Evolutionary conservation across 2,888 invertebrate genomes (phyloP).

Genomic region (Drosophila diplacantha): DNA sequence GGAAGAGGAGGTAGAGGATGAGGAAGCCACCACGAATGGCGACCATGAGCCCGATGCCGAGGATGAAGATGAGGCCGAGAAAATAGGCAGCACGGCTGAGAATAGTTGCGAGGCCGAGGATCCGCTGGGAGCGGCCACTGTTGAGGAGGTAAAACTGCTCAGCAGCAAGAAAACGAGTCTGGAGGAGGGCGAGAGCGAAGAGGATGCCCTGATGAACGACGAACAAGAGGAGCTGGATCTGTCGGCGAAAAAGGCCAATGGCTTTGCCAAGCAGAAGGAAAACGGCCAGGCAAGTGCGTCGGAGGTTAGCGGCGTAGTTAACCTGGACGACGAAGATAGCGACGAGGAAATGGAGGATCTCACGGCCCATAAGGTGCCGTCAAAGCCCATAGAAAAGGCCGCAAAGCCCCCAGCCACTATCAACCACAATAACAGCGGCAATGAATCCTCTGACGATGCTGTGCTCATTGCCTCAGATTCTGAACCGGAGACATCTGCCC

Average conservation of each 20-base stretch:
- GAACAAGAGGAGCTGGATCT: conserved; percentile 8
- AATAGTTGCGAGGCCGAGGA: conserved; percentile 69
- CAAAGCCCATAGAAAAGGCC: conserved; percentile 32
- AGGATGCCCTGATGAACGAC: neutral
- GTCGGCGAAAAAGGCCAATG: conserved; percentile 51
- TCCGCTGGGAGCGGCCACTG: conserved; percentile 53
- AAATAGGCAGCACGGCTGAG: conserved; percentile 64
- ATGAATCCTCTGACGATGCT: conserved; percentile 74
- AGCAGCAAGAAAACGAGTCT: conserved; percentile 19
- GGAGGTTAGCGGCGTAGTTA: conserved; percentile 60
- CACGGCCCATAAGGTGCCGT: conserved; percentile 24
- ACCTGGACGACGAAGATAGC: conserved; percentile 72
- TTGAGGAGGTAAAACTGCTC: conserved; percentile 12
- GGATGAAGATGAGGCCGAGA: conserved; percentile 62
- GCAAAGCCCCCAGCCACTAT: conserved; percentile 19
- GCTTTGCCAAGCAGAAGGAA: conserved; percentile 50
- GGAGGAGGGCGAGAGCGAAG: conserved; percentile 45
- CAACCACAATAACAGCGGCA: conserved; percentile 38
- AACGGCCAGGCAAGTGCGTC: conserved; percentile 60
- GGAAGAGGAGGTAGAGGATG: conserved; percentile 61
- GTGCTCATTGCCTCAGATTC: conserved; percentile 76
- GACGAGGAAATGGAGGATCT: conserved; percentile 66
- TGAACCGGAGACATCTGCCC: conserved; percentile 56
- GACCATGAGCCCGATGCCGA: conserved; percentile 58
- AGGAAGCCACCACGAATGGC: conserved; percentile 62